Evolutionary conservation across 1,140 invertebrate genomes (phyloP).

Genomic region (Frieseomelitta varia): DNA sequence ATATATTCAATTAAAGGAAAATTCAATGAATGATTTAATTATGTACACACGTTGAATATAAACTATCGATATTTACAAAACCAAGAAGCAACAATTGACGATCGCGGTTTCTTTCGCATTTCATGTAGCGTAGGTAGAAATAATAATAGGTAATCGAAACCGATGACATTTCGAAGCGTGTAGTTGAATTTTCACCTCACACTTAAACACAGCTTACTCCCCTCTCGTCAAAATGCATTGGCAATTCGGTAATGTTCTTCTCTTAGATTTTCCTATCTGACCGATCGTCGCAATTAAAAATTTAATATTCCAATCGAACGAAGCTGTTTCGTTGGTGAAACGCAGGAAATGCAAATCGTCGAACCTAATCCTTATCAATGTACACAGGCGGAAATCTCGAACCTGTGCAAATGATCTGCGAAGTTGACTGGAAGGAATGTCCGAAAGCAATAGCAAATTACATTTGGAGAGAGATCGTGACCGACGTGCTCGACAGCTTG

Average conservation of each 20-base stretch:
- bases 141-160: conserved; percentile 4
- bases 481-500: conserved; percentile 75
- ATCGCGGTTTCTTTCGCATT: not conserved
- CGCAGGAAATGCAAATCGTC: not conserved
- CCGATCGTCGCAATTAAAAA: not conserved
- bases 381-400: conserved; percentile 74
- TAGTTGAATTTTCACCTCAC: not conserved
- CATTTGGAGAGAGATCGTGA: conserved; percentile 75
- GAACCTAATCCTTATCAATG: not conserved
- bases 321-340: not conserved
- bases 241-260: conserved; percentile 71
- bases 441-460: conserved; percentile 69
- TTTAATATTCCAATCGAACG: not conserved
- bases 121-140: conserved; percentile 18
- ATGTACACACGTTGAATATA: not conserved
- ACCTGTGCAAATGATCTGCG: conserved; percentile 68
- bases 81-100: conserved; percentile 18
- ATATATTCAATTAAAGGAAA: no score
- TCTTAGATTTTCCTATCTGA: fast-evolving
- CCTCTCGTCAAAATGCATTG: conserved; percentile 67
- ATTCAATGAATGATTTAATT: not conserved
- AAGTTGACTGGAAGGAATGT: conserved; percentile 72
- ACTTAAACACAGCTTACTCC: not conserved
- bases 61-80: not conserved
- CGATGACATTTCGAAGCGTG: not conserved